Conservation (phyloP, 1,140 invertebrate species). For the Temnothorax nylanderi region DNA sequence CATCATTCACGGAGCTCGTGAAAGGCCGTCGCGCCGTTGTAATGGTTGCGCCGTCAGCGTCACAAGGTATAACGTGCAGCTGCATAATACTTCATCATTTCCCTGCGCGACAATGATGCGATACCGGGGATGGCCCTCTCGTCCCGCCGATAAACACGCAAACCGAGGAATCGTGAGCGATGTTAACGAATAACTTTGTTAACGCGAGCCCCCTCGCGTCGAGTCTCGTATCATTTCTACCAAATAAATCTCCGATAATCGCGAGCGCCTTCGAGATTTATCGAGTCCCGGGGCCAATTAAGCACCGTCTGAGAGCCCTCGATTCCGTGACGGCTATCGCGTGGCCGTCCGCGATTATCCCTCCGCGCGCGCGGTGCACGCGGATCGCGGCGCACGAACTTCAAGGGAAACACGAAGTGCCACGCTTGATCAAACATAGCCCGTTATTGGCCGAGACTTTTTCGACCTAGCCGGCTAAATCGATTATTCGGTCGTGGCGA, state of each 20-base stretch:
- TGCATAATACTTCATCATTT: slow-evolving; percentile 53
- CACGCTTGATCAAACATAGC: slow-evolving; percentile 54
- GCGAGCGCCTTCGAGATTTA: slow-evolving; percentile 52
- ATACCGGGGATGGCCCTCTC: background rate
- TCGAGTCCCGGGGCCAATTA: slow-evolving; percentile 65
- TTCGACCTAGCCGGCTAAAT: background rate
- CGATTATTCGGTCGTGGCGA: slow-evolving; percentile 26
- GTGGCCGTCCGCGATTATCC: slow-evolving; percentile 63
- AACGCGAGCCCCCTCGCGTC: background rate
- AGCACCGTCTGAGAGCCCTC: slow-evolving; percentile 49
- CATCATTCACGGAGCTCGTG: slow-evolving; percentile 49
- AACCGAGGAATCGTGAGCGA: background rate
- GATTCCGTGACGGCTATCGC: slow-evolving; percentile 73
- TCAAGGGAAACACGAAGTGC: slow-evolving; percentile 51
- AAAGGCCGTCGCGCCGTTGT: slow-evolving; percentile 47
- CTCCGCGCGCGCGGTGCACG: background rate
- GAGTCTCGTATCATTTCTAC: slow-evolving; percentile 28
- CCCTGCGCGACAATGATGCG: slow-evolving; percentile 38
- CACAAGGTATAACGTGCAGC: background rate
- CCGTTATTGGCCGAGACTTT: slow-evolving; percentile 35
- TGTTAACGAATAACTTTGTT: slow-evolving; percentile 51
- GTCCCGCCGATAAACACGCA: background rate
- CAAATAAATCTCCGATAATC: slow-evolving; percentile 64
- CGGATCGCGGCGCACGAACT: slow-evolving; percentile 23
- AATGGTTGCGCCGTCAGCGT: slow-evolving; percentile 22